These are phyloP conservation scores for Brotula barbata DNA, from an alignment of 2,797 vertebrate genomes.

Conservation along the genomic window DNA sequence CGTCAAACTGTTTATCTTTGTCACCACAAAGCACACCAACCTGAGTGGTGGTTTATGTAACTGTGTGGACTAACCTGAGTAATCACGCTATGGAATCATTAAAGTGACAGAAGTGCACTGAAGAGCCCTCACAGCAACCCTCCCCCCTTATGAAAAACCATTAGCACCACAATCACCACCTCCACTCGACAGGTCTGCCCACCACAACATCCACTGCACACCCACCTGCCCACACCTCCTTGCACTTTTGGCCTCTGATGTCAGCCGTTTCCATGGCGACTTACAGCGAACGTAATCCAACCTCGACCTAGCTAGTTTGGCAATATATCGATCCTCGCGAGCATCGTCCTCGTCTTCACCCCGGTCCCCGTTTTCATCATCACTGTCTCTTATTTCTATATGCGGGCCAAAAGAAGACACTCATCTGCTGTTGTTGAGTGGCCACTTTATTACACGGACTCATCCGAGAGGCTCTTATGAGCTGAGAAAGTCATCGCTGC, in stretches of 20 bases:
- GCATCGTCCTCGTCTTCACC: constrained; percentile 5
- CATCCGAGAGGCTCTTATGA: constrained; percentile 57
- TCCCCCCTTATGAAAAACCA: constrained; percentile 55
- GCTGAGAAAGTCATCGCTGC: constrained; percentile 46
- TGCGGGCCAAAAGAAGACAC: constrained; percentile 40
- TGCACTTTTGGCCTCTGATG: constrained; percentile 48
- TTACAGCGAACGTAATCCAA: constrained; percentile 15
- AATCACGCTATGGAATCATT: constrained; percentile 63
- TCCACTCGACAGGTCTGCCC: constrained; percentile 54
- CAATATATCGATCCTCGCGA: constrained; percentile 21
- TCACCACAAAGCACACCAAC: constrained; percentile 28
- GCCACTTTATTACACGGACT: constrained; percentile 66
- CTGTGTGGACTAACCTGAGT: constrained; percentile 65
- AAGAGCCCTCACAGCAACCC: constrained; percentile 65
- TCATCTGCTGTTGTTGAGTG: constrained; percentile 49
- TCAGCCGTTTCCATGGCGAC: constrained; percentile 53
- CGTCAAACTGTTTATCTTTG: constrained; percentile 3
- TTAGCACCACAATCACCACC: constrained; percentile 62
- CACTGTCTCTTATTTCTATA: constrained; percentile 21
- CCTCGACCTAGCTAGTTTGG: neutral
- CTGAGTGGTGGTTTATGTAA: constrained; percentile 64
- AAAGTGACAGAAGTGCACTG: constrained; percentile 63
- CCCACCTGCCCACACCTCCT: constrained; percentile 39
- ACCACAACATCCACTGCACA: constrained; percentile 37
- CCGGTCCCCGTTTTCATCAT: neutral